A percentile compares a stretch with the other conserved stretches of the same genome.
Conservation (phyloP, 1,140 invertebrate species). For the Bombus picipes region DNA sequence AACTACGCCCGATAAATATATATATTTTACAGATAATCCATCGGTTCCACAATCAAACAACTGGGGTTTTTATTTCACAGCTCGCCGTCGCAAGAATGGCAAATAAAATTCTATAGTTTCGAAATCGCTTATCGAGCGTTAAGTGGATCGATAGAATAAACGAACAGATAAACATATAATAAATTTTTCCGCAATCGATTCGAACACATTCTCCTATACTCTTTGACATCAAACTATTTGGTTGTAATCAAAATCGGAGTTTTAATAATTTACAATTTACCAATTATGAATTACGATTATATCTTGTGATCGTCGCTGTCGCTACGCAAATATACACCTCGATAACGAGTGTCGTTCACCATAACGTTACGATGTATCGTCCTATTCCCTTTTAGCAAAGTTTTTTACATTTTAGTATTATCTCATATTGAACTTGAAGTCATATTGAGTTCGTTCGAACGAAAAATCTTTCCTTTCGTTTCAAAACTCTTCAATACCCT, state of each 20-base stretch:
- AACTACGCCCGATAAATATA: not conserved
- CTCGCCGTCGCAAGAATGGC: not conserved
- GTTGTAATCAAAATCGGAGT: not conserved
- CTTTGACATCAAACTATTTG: no score
- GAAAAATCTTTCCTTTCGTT: not conserved
- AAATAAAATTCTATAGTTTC: conserved; percentile 16
- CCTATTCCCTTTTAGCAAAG: not conserved
- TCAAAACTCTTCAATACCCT: not conserved
- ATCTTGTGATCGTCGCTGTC: not conserved
- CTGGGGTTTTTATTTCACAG: not conserved
- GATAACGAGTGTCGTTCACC: not conserved
- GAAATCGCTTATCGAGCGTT: conserved; percentile 28
- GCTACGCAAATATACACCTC: not conserved
- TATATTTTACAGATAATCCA: not conserved
- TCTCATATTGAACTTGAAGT: not conserved
- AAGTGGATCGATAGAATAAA: not conserved
- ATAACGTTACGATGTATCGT: not conserved
- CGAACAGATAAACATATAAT: not conserved
- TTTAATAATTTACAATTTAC: not conserved
- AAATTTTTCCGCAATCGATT: conserved; percentile 7
- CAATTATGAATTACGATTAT: no score
- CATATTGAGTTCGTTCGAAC: no score
- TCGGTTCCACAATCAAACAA: conserved; percentile 10
- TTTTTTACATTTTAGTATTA: not conserved
- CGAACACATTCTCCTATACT: not conserved